Conservation (phyloP, 2,797 vertebrate species). For the Melanotaenia maccullochi region DNA sequence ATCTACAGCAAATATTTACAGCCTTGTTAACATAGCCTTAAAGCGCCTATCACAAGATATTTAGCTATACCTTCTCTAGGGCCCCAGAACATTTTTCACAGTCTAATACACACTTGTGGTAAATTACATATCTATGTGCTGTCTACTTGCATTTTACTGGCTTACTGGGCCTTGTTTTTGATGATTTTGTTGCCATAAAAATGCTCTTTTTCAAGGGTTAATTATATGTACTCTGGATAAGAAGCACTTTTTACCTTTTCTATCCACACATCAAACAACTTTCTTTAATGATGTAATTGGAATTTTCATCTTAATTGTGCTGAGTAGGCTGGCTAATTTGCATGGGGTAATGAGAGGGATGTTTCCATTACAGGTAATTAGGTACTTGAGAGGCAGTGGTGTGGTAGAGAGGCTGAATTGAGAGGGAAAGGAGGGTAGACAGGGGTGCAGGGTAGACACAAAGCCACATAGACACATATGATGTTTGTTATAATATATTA, state of each 20-base stretch:
- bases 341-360: slow-evolving; percentile 87
- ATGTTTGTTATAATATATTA: slow-evolving; percentile 44
- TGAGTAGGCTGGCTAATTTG: slow-evolving; percentile 85
- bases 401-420: slow-evolving; percentile 74
- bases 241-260: slow-evolving; percentile 64
- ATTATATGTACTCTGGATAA: slow-evolving; percentile 67
- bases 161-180: slow-evolving; percentile 20
- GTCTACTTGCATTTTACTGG: slow-evolving; percentile 47
- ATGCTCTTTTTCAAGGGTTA: slow-evolving; percentile 59
- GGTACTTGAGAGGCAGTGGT: slow-evolving; percentile 82
- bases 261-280: slow-evolving; percentile 84
- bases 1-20: slow-evolving; percentile 79
- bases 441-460: slow-evolving; percentile 45
- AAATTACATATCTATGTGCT: slow-evolving; percentile 69
- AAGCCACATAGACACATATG: slow-evolving; percentile 50
- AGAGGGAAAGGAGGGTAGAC: slow-evolving; percentile 48
- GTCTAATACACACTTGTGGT: slow-evolving; percentile 65
- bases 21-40: slow-evolving; percentile 72
- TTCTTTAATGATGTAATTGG: slow-evolving; percentile 86
- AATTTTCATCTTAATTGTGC: slow-evolving; percentile 86
- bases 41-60: slow-evolving; percentile 74
- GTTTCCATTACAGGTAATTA: slow-evolving; percentile 90
- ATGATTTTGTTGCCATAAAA: slow-evolving; percentile 34
- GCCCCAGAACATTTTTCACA: slow-evolving; percentile 66
- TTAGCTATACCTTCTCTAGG: slow-evolving; percentile 72